Base-by-base conservation (phyloP, 1,140 invertebrate genomes). In the Magallana ariakensis region DNA sequence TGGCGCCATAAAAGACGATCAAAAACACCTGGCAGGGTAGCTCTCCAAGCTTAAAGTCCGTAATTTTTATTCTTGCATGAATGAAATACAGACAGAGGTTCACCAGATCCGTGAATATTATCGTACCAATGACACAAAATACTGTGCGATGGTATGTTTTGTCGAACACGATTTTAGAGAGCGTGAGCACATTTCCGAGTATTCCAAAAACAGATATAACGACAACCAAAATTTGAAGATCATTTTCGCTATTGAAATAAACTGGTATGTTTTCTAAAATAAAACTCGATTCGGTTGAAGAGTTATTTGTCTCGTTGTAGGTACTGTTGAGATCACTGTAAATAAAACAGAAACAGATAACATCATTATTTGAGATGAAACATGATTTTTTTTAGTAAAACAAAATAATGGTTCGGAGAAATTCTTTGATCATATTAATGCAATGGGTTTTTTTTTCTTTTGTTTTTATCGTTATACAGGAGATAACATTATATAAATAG, bases 101-200 rank as follows among this genome's bases (percentile, higher is more conserved):
- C 22, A 75, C 66, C 11, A 75, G 9, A 75, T 75, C 66, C 22
- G 66, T 75, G 22, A 75, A 75, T 46, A 75, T 75, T 46, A 75
- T 75, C 1, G 66, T 75, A 5, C 66, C 22, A 0, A 75, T 75
- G 22, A 75, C 66, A 75, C 13, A 13, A 75, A 75, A 75, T 10
- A 75, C 66, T 13, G 66, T 75, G 13, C 66, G 7, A 26, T 75
- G 66, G 22, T 26, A 75, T 26, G 9, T 10, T 33, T 75, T 75
- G 66, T 75, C 9, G 8, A 19, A 75, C 22, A 22, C 22, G 11
- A 75, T 75, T 26, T 75, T 75, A 19, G 33, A 19, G 15, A 75
- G 22, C 13, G 66, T 75, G 66, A 75, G 66, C 33, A 75, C 19
- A 75, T 75, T 75, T 33, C 66, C 66, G 3, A 75, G 0, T 26